Evolutionary conservation across 2,888 invertebrate species (phyloP).

Genomic region (Scotopteryx bipunctaria): DNA sequence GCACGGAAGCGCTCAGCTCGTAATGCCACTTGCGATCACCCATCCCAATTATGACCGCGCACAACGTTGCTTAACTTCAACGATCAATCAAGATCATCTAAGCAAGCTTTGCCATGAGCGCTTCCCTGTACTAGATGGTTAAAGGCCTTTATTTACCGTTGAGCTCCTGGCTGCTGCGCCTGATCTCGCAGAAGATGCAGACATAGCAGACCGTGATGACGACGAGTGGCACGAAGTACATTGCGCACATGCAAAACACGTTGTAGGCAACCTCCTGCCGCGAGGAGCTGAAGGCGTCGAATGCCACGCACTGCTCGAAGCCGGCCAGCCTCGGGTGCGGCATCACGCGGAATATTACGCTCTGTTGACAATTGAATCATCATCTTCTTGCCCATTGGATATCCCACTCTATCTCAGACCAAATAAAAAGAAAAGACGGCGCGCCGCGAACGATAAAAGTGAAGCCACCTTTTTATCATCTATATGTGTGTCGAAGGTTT

Average conservation of each 20-base stretch:
- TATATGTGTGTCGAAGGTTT: too few relatives aligned
- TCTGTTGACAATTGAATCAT: constrained; percentile 81
- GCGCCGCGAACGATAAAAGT: too few relatives aligned
- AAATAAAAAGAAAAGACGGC: too few relatives aligned
- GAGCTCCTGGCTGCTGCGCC: constrained; percentile 84
- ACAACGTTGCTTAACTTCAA: too few relatives aligned
- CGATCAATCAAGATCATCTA: too few relatives aligned
- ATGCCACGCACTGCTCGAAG: constrained; percentile 91
- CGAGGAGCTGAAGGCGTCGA: constrained; percentile 86
- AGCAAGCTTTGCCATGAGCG: too few relatives aligned
- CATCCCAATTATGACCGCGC: too few relatives aligned
- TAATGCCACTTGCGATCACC: too few relatives aligned
- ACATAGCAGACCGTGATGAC: constrained; percentile 89
- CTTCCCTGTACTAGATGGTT: background rate
- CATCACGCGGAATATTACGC: constrained; percentile 88
- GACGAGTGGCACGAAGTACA: constrained; percentile 90
- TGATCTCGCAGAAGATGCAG: constrained; percentile 89
- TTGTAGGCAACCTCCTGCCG: constrained; percentile 88
- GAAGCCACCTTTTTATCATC: too few relatives aligned
- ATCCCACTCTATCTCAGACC: too few relatives aligned
- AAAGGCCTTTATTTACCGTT: constrained; percentile 65
- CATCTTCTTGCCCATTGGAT: too few relatives aligned
- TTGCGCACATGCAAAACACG: constrained; percentile 87
- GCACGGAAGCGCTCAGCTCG: too few relatives aligned
- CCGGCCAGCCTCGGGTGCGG: constrained; percentile 85